Conservation (phyloP, 2,797 vertebrate genomes). For the Polyboroides typus region DNA sequence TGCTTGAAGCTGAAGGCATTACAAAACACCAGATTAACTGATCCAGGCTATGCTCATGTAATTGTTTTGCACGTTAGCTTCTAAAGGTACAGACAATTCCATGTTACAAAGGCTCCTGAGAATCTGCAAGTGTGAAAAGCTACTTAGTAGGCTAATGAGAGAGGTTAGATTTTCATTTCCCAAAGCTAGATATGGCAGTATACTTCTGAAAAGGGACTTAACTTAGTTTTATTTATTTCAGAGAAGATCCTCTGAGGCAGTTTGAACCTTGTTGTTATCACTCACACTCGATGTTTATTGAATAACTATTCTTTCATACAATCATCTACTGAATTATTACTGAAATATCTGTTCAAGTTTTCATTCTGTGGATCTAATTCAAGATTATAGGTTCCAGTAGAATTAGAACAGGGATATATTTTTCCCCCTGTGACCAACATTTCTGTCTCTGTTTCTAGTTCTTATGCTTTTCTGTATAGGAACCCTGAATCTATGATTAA, state of each 20-base stretch:
- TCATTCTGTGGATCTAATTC: conserved; percentile 30
- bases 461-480: not conserved
- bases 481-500: not conserved
- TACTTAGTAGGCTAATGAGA: not conserved
- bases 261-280: not conserved
- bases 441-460: not conserved
- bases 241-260: not conserved
- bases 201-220: not conserved
- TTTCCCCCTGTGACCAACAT: not conserved
- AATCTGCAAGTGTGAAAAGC: not conserved
- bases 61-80: not conserved
- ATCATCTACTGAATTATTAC: not conserved
- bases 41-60: not conserved
- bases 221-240: not conserved
- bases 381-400: not conserved
- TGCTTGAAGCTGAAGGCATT: not conserved
- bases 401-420: not conserved
- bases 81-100: not conserved
- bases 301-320: not conserved
- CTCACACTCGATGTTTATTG: conserved; percentile 9
- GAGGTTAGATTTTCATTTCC: not conserved
- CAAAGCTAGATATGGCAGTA: not conserved
- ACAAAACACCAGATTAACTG: not conserved
- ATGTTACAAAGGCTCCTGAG: not conserved
- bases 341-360: not conserved